Evolutionary conservation across 2,888 invertebrate genomes (phyloP).

Genomic region (Polydrusus pterygomalis): DNA sequence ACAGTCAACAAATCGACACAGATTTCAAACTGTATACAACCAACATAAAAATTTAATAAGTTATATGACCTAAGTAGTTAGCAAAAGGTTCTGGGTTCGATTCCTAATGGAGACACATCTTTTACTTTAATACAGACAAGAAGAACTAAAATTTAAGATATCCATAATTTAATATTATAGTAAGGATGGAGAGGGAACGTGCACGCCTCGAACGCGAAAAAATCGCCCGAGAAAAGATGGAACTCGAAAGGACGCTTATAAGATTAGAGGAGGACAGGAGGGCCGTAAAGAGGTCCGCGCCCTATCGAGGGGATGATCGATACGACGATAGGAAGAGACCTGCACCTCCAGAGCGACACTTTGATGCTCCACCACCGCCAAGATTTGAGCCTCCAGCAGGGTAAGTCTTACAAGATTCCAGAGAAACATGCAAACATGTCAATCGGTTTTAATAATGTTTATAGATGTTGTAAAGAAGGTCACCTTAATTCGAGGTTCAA

Average conservation of each 20-base stretch:
- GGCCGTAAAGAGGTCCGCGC: conserved; percentile 74
- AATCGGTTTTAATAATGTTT: too few relatives aligned
- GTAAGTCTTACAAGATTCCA: conserved; percentile 51
- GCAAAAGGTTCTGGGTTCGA: too few relatives aligned
- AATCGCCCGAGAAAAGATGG: conserved; percentile 83
- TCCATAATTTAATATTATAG: conserved; percentile 51
- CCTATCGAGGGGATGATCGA: conserved; percentile 68
- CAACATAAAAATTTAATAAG: too few relatives aligned
- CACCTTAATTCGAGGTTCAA: too few relatives aligned
- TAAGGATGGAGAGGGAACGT: conserved; percentile 88
- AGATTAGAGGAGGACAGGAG: conserved; percentile 77
- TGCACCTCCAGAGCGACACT: conserved; percentile 64
- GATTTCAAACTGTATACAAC: too few relatives aligned
- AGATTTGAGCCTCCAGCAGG: conserved; percentile 74
- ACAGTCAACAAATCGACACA: too few relatives aligned
- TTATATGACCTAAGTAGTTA: too few relatives aligned
- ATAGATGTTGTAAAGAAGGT: too few relatives aligned
- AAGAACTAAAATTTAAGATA: too few relatives aligned
- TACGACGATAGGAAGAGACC: conserved; percentile 67
- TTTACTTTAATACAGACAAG: too few relatives aligned
- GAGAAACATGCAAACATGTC: too few relatives aligned
- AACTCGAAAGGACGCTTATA: conserved; percentile 87
- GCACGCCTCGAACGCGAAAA: conserved; percentile 79
- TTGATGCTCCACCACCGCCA: conserved; percentile 77
- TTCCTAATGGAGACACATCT: too few relatives aligned